Base-by-base conservation (phyloP, 1,140 invertebrate species). In the Anthonomus grandis region DNA sequence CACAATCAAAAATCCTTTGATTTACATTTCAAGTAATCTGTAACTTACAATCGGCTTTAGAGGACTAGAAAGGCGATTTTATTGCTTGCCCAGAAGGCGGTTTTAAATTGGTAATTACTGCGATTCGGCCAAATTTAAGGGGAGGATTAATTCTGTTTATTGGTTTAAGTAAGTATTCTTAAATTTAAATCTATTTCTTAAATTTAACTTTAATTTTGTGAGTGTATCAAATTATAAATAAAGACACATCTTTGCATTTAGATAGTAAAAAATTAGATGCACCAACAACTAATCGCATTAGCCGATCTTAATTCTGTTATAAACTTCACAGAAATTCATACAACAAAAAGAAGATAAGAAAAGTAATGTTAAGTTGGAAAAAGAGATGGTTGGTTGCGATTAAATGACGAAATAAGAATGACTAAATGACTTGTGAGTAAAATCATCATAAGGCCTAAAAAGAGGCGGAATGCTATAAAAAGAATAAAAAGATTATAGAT, bases 11-110 rank as follows among this genome's bases (percentile, higher is more conserved):
- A 56, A 56, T 56, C 54, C 39, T 56, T 48, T 56, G 54, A 56
- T 56, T 56, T 56, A 56, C 54, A 48, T 48, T 56, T 38, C 25
- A 6, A 27, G 34, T 56, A 56, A 55, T 56, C 45, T 38, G 34
- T 38, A 56, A 56, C 45, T 56, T 56, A 56, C 54, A 48, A 48
- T 56, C 54, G 37, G 36, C 54, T 56, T 56, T 48, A 48, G 49
- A 39, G 54, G 45, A 9, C 39, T 39, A 15, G 27, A 42, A 41
- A 41, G 34, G 22, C 50, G 39, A 53, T 53, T 23, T 44, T 44
- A 44, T 39, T 39, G 34, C 17, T 41, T 24, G 27, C 31, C 21
- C 25, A 44, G 45, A 47, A 27, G 12, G 45, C 13, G 45, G n/a
- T n/a, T n/a, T n/a, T n/a, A n/a, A n/a, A n/a, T n/a, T n/a, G n/a